These are phyloP conservation scores for Pogonophryne albipinna DNA, from an alignment of 2,797 vertebrate genomes.

Conservation along the genomic window DNA sequence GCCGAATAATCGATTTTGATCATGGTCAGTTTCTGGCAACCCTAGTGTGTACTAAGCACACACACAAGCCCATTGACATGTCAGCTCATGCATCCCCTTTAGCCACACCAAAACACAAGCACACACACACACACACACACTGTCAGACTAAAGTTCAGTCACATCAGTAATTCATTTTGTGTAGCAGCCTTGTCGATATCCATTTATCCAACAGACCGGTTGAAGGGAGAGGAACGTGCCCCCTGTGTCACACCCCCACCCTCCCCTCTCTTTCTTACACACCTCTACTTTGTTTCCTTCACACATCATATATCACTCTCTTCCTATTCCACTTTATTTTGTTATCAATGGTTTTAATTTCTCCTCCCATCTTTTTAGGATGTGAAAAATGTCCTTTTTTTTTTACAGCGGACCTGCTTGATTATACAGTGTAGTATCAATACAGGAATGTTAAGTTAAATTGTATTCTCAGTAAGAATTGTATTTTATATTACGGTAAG, in stretches of 20 bases:
- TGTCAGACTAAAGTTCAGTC: slow-evolving; percentile 72
- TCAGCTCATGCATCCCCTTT: slow-evolving; percentile 31
- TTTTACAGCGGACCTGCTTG: not conserved
- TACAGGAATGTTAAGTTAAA: not conserved
- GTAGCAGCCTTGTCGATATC: slow-evolving; percentile 75
- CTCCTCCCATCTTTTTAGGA: slow-evolving; percentile 5
- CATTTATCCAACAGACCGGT: slow-evolving; percentile 68
- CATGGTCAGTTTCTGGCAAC: no score
- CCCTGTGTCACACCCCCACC: slow-evolving; percentile 23
- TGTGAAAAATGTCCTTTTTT: not conserved
- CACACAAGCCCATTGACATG: slow-evolving; percentile 7
- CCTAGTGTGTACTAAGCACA: not conserved
- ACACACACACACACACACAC: slow-evolving; percentile 2
- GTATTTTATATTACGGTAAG: not conserved
- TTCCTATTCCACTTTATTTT: slow-evolving; percentile 6
- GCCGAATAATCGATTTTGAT: no score
- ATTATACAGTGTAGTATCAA: slow-evolving; percentile 2
- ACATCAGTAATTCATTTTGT: slow-evolving; percentile 72
- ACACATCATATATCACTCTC: slow-evolving; percentile 1
- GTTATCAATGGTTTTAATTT: slow-evolving; percentile 9
- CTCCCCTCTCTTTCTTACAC: not conserved
- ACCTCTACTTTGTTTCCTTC: slow-evolving; percentile 10
- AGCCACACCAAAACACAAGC: slow-evolving; percentile 8
- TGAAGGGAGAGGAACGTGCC: slow-evolving; percentile 33
- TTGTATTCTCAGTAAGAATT: not conserved